phyloP scores from a whole-genome alignment of 2,888 invertebrate species.

The Cyrtodaria siliqua region DNA sequence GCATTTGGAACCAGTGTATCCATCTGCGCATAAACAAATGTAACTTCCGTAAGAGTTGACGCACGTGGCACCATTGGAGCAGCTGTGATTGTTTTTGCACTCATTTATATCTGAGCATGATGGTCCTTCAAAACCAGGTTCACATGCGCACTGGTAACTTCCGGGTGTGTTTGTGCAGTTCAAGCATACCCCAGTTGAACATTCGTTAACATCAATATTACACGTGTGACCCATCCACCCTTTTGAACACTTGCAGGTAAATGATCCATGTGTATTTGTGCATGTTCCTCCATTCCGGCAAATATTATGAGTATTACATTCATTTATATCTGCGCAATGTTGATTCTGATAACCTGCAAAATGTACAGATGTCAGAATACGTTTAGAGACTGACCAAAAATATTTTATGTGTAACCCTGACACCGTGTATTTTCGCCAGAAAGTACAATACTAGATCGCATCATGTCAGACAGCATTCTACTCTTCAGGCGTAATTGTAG shows the following conservation, averaged over 20 bases:
- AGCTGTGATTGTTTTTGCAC: background rate
- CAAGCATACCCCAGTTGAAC: background rate
- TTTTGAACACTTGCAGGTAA: background rate
- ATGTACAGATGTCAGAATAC: no score
- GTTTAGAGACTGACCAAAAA: no score
- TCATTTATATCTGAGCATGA: background rate
- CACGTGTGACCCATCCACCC: conserved; percentile 1
- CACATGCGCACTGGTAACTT: conserved; percentile 2
- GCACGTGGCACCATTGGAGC: background rate
- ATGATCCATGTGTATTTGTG: background rate
- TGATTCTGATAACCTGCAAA: background rate
- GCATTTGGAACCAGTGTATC: background rate
- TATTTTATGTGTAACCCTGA: no score
- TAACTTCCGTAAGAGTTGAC: background rate
- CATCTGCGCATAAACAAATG: background rate
- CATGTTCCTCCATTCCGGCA: background rate
- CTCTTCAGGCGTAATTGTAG: no score
- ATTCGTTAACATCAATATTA: conserved; percentile 10
- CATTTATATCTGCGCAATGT: background rate
- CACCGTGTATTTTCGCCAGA: no score
- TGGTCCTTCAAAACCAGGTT: background rate
- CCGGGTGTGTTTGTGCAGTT: conserved; percentile 2
- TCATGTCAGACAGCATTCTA: no score
- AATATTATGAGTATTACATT: background rate
- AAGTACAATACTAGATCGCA: no score